These are phyloP conservation scores for Scomber scombrus DNA, from an alignment of 2,113 vertebrate species.

Conservation along the genomic window DNA sequence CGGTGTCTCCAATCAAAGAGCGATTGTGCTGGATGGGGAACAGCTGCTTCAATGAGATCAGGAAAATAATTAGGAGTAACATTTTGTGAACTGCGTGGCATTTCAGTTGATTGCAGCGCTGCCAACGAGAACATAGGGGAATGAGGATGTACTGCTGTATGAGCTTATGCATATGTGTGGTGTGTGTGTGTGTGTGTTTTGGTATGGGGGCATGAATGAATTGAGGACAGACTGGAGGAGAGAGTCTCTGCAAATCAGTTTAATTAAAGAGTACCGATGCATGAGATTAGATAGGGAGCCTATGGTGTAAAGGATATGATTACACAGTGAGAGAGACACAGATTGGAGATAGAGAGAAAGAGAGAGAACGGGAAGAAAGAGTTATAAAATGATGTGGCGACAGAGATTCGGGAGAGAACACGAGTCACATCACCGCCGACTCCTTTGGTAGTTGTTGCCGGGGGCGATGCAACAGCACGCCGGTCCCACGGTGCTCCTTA, in stretches of 20 bases:
- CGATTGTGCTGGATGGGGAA: constrained; percentile 40
- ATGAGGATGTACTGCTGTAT: constrained; percentile 24
- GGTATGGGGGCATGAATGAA: constrained; percentile 64
- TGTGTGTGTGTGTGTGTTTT: constrained; percentile 28
- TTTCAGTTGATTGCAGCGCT: constrained; percentile 69
- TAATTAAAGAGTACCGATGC: constrained; percentile 87
- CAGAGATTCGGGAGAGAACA: constrained; percentile 28
- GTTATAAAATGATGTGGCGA: not conserved
- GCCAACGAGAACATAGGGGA: constrained; percentile 38
- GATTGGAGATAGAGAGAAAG: constrained; percentile 31
- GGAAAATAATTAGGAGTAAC: constrained; percentile 69
- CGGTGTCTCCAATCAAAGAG: constrained; percentile 54
- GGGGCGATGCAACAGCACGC: constrained; percentile 35
- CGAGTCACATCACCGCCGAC: constrained; percentile 14
- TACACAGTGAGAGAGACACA: constrained; percentile 67
- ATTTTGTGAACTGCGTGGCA: constrained; percentile 62
- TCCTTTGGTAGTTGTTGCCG: constrained; percentile 26
- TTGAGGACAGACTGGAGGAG: constrained; percentile 70
- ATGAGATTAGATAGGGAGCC: constrained; percentile 84
- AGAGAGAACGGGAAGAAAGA: not conserved
- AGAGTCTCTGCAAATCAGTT: constrained; percentile 82
- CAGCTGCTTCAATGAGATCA: constrained; percentile 60
- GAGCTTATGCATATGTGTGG: constrained; percentile 7
- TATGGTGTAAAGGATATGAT: constrained; percentile 83
- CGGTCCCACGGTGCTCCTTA: constrained; percentile 41